Conservation (phyloP, 2,797 vertebrate genomes). For the Eulemur coronatus region DNA sequence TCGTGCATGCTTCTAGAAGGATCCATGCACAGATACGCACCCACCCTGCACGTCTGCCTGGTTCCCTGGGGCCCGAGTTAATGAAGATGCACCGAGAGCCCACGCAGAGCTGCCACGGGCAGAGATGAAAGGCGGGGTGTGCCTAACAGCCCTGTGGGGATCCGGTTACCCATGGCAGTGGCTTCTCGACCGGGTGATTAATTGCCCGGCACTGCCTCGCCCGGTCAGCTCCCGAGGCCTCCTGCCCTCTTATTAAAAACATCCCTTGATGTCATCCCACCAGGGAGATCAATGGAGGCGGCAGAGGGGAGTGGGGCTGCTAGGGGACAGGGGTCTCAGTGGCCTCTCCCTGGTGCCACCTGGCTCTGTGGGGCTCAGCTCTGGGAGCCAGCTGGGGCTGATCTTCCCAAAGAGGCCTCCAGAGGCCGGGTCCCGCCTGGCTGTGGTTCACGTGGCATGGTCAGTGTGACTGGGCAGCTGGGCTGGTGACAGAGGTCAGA, state of each 20-base stretch:
- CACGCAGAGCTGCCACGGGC: conserved; percentile 37
- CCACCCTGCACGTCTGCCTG: neutral
- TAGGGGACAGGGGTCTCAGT: neutral
- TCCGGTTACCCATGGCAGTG: conserved; percentile 52
- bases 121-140: conserved; percentile 59
- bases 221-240: conserved; percentile 60
- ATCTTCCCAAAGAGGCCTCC: neutral
- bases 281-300: neutral
- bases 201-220: conserved; percentile 48
- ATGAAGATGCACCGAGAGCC: neutral
- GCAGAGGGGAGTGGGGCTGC: neutral
- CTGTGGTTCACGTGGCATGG: neutral
- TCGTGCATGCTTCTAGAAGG: neutral
- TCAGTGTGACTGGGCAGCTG: neutral
- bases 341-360: neutral
- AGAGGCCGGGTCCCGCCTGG: neutral
- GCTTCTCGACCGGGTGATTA: conserved; percentile 40
- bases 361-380: neutral
- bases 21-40: rapidly evolving
- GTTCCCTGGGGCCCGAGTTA: neutral
- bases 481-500: neutral
- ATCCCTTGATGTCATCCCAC: conserved; percentile 35
- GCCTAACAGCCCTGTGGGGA: neutral
- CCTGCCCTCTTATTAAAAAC: conserved; percentile 61
- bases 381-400: neutral